phyloP scores from a whole-genome alignment of 2,113 vertebrate species.

The Chionodraco myersi region DNA sequence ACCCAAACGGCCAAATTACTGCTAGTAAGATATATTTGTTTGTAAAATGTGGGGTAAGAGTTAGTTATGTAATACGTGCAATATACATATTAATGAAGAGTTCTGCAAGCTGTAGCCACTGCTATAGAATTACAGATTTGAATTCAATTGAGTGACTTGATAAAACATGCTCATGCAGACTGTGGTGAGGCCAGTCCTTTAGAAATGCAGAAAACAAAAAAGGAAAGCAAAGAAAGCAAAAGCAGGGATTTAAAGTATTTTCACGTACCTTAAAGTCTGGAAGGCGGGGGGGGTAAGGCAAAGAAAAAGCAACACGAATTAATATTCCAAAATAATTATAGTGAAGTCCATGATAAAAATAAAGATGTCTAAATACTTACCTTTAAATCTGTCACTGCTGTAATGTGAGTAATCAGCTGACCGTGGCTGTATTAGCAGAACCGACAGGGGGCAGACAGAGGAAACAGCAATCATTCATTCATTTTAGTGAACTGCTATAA shows the following conservation, averaged over 20 bases:
- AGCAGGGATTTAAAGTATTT: background rate
- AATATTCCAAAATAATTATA: slow-evolving; percentile 5
- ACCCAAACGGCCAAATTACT: background rate
- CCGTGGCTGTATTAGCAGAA: slow-evolving; percentile 80
- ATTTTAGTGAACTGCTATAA: background rate
- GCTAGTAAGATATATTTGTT: slow-evolving; percentile 10
- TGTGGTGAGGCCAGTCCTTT: background rate
- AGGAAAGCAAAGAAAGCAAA: background rate
- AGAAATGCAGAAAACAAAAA: slow-evolving; percentile 5
- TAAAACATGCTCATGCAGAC: slow-evolving; percentile 31
- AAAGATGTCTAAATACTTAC: slow-evolving; percentile 72
- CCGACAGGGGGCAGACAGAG: background rate
- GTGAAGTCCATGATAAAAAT: background rate
- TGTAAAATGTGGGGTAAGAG: background rate
- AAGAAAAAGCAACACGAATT: slow-evolving; percentile 22
- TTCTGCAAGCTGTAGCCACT: background rate
- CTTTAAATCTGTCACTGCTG: slow-evolving; percentile 87
- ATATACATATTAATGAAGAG: background rate
- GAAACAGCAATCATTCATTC: background rate
- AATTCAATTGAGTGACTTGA: background rate
- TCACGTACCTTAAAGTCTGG: slow-evolving; percentile 93
- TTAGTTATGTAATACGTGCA: background rate
- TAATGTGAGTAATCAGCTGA: slow-evolving; percentile 91
- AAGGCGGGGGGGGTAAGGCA: slow-evolving; percentile 52
- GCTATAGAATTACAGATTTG: background rate